Evolutionary conservation across 2,888 invertebrate genomes (phyloP).

Genomic region (Empis stercorea): DNA sequence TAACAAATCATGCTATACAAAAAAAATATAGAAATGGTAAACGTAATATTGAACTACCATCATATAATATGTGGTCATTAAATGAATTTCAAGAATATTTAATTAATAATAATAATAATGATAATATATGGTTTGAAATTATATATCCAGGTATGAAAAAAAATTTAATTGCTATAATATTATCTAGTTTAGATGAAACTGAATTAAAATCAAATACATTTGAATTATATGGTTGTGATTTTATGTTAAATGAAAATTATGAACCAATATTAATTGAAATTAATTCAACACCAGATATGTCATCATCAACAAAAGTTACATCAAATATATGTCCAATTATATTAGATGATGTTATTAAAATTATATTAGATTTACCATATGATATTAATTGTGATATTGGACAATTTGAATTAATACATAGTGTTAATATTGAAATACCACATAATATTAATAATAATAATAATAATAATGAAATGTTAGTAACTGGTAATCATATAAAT

Average conservation of each 20-base stretch:
- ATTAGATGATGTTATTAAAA: constrained; percentile 76
- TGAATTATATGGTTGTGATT: constrained; percentile 87
- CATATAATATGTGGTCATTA: constrained; percentile 75
- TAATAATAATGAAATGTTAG: too few species aligned
- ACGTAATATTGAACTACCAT: constrained; percentile 46
- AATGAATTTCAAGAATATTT: constrained; percentile 55
- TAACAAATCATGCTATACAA: constrained; percentile 81
- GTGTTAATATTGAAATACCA: too few species aligned
- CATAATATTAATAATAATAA: too few species aligned
- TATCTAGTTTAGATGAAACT: constrained; percentile 64
- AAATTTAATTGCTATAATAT: constrained; percentile 63
- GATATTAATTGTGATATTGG: constrained; percentile 41
- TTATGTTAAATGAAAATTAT: constrained; percentile 73
- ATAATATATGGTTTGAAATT: constrained; percentile 48
- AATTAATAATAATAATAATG: constrained; percentile 25
- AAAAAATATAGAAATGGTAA: constrained; percentile 39
- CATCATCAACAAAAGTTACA: constrained; percentile 69
- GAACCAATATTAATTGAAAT: constrained; percentile 87
- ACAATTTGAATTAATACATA: too few species aligned
- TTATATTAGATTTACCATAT: constrained; percentile 39
- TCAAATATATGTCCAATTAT: constrained; percentile 68
- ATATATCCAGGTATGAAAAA: constrained; percentile 79
- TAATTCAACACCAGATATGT: constrained; percentile 77
- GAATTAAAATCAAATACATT: constrained; percentile 60
- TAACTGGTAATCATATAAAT: too few species aligned